Base-by-base conservation (phyloP, 2,888 invertebrate genomes). In the Hetaerina titia region DNA sequence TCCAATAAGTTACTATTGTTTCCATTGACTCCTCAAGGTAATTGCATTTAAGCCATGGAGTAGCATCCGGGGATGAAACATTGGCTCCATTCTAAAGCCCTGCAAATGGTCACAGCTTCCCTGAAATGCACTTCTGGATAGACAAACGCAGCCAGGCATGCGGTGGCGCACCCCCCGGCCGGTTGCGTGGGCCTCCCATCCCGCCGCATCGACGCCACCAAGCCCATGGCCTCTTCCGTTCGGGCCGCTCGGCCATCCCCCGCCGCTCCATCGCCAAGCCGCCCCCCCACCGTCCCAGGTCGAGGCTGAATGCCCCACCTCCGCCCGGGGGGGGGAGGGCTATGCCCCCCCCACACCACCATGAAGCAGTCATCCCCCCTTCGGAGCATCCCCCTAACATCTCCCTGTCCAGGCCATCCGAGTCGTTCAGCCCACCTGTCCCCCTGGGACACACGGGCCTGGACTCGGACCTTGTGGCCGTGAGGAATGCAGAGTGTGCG, bases 51-150 rank as follows among this genome's bases (percentile, higher is more conserved):
- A n/a, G 0, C 92, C 6, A 92, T 92, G 92, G 92, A 92, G 69
- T 92, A 92, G 69, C 25, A 7, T 22, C 63, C 56, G 56, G 69
- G 45, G 56, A 92, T 92, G 92, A 74, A 69, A 19, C 22, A 19
- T 22, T 69, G 64, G 92, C 74, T 22, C 64, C 22, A 31, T 56
- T 69, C 56, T 45, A 19, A 19, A 56, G 22, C 92, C 31, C 56
- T 56, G 15, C 58, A 22, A 22, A 45, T 90, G 90, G 90, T 64
- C 63, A 22, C 69, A n/a, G 56, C 74, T 74, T n/a, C 31, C 69
- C 92, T 74, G 92, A 92, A 95, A 98, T 98, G 98, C 98, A 98
- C 98, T 98, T 98, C 97, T 98, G 98, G 98, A 98, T 98, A 96
- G 98, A 98, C 97, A 98, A 98, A 97, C 98, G 98, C 96, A 98